Conservation (phyloP, 2,888 invertebrate species). For the Orchesellides sinensis region DNA sequence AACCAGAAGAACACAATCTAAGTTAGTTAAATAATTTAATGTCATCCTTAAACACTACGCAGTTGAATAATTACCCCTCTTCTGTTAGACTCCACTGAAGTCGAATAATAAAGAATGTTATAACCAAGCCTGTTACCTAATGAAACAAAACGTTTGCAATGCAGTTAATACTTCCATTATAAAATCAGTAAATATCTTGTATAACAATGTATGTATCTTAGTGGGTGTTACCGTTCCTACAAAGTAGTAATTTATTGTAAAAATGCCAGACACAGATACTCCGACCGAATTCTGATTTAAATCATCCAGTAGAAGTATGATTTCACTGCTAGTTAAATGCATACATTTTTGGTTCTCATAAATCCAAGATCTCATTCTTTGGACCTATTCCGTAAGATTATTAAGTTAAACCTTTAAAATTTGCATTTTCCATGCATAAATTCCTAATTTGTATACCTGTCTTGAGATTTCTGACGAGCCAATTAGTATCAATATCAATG, state of each 20-base stretch:
- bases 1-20: too few species aligned
- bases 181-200: not conserved
- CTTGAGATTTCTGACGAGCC: slow-evolving; percentile 32
- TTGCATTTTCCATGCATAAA: not conserved
- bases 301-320: slow-evolving; percentile 11
- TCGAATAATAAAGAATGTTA: slow-evolving; percentile 31
- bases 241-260: slow-evolving; percentile 17
- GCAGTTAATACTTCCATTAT: too few species aligned
- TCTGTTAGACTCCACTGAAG: slow-evolving; percentile 33
- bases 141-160: not conserved
- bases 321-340: not conserved
- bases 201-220: not conserved
- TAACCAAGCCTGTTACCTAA: slow-evolving; percentile 4
- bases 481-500: slow-evolving; percentile 3
- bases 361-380: slow-evolving; percentile 19
- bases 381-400: not conserved
- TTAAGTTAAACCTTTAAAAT: not conserved
- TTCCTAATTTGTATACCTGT: not conserved
- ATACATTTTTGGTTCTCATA: slow-evolving; percentile 13
- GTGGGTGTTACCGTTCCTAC: slow-evolving; percentile 25
- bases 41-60: too few species aligned
- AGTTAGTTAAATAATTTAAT: too few species aligned
- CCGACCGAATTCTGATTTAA: slow-evolving; percentile 15
- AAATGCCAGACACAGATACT: slow-evolving; percentile 25
- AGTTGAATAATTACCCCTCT: too few species aligned